A percentile compares a stretch with the other conserved stretches of the same genome.
Evolutionary conservation across 2,113 vertebrate species (phyloP).

Genomic region (Cnemophilus loriae): DNA sequence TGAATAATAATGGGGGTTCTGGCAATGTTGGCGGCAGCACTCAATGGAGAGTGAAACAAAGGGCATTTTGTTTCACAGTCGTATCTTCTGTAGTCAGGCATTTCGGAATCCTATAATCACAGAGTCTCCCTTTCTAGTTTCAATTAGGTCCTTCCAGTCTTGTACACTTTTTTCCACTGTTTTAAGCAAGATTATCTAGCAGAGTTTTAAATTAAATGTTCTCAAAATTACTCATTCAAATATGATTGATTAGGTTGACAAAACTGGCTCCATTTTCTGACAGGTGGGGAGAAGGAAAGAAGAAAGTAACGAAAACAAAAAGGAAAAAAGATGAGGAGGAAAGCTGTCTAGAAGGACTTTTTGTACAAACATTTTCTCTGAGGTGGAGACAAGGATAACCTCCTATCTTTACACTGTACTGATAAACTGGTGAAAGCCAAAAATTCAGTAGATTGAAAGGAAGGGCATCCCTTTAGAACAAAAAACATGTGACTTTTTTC

Average conservation of each 20-base stretch:
- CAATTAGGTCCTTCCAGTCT: not conserved
- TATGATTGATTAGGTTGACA: not conserved
- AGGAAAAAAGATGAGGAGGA: not conserved
- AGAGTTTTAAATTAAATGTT: not conserved
- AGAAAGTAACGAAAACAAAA: not conserved
- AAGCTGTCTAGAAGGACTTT: not conserved
- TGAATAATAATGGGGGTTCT: slow-evolving; percentile 6
- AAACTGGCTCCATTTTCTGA: not conserved
- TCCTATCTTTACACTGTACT: not conserved
- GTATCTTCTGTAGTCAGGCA: slow-evolving; percentile 52
- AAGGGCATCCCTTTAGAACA: not conserved
- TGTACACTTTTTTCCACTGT: not conserved
- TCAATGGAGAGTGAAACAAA: slow-evolving; percentile 40
- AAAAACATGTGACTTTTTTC: not conserved
- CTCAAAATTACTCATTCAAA: not conserved
- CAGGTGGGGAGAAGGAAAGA: rapidly evolving
- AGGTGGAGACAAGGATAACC: not conserved
- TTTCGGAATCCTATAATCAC: slow-evolving; percentile 19
- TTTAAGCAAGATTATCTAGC: not conserved
- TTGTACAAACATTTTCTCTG: not conserved
- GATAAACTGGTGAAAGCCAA: not conserved
- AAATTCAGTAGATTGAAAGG: not conserved
- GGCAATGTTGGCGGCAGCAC: not conserved
- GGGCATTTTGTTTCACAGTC: not conserved
- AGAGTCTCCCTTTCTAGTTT: not conserved